phyloP scores from a whole-genome alignment of 2,113 vertebrate genomes.

The Alexandromys fortis region DNA sequence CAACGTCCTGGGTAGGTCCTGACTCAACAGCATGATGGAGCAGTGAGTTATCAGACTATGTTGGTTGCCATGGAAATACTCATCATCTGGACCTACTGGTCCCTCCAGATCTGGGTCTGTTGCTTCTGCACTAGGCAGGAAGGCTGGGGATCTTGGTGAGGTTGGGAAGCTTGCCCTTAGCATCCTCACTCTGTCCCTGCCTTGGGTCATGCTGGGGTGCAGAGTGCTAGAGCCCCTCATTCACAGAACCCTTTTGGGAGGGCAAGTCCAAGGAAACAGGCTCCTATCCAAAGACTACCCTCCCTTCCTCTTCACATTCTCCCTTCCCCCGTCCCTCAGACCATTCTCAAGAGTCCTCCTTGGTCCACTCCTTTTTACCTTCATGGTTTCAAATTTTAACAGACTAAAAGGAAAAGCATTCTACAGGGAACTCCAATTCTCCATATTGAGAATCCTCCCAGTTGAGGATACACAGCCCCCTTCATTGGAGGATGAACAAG shows the following conservation, averaged over 20 bases:
- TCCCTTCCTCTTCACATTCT: neutral
- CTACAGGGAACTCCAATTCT: neutral
- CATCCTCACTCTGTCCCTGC: too few species aligned
- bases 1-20: neutral
- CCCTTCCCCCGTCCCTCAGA: too few species aligned
- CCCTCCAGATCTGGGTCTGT: conserved; percentile 29
- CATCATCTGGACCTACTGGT: conserved; percentile 37
- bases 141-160: neutral
- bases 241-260: neutral
- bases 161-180: neutral
- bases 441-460: neutral
- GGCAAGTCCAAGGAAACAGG: neutral
- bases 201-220: neutral
- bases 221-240: too few species aligned
- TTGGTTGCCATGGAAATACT: conserved; percentile 76
- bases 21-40: neutral
- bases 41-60: conserved; percentile 57
- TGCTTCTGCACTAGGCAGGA: neutral
- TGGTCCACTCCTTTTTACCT: neutral
- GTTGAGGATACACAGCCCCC: neutral
- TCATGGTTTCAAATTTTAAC: neutral
- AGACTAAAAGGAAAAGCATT: neutral
- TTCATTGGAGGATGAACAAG: neutral
- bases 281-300: neutral
- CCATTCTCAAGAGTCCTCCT: neutral